These are phyloP conservation scores for Elysia crispata DNA, from an alignment of 2,888 invertebrate genomes.

Conservation along the genomic window DNA sequence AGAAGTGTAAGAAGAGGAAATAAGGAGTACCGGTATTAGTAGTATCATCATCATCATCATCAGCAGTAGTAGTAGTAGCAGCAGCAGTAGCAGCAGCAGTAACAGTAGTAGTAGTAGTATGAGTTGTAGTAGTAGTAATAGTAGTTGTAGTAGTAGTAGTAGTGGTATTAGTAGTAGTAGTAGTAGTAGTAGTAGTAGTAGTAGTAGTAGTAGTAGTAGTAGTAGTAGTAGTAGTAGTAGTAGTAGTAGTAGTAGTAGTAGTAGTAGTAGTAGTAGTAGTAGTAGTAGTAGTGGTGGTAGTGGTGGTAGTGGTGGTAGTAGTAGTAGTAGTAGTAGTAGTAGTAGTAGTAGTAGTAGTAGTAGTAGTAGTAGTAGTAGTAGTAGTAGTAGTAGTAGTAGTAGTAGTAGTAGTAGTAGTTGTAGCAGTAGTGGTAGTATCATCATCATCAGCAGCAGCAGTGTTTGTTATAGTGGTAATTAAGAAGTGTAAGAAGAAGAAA, in stretches of 20 bases:
- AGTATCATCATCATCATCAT: not conserved
- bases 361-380: constrained; percentile 30
- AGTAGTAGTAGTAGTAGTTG: too few species aligned
- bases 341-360: constrained; percentile 28
- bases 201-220: not conserved
- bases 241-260: not conserved
- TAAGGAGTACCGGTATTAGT: not conserved
- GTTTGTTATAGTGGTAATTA: not conserved
- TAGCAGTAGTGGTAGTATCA: too few species aligned
- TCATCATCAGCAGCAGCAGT: too few species aligned
- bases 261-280: not conserved
- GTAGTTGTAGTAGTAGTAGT: too few species aligned
- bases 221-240: not conserved
- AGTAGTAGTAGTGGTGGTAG: constrained; percentile 19
- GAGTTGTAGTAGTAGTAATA: not conserved
- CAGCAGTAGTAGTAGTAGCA: not conserved
- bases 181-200: not conserved
- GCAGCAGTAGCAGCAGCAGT: not conserved
- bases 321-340: constrained; percentile 17
- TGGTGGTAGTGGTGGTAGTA: constrained; percentile 3
- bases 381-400: constrained; percentile 26
- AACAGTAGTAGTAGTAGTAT: not conserved
- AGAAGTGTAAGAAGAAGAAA: too few species aligned
- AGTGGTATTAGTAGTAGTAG: too few species aligned
- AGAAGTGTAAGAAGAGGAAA: not conserved